Percentiles rank a stretch among this genome's conserved stretches.
phyloP scores from a whole-genome alignment of 2,797 vertebrate genomes.

The Premnoplex brunnescens region DNA sequence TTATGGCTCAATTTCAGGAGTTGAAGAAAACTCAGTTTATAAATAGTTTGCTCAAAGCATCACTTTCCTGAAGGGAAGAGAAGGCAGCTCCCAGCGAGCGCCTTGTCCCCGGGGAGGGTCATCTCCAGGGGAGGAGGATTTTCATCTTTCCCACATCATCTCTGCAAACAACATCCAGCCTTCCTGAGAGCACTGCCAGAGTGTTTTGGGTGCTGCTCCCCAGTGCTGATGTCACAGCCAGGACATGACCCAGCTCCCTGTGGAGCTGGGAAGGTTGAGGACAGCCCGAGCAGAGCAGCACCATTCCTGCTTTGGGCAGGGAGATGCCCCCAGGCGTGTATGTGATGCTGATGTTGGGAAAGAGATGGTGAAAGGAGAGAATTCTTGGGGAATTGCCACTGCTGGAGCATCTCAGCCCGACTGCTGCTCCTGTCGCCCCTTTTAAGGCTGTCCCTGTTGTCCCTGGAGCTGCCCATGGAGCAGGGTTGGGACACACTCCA shows the following conservation, averaged over 20 bases:
- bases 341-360: not conserved
- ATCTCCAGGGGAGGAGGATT: not conserved
- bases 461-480: not conserved
- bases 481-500: not conserved
- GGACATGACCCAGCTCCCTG: not conserved
- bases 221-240: not conserved
- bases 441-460: not conserved
- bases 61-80: not conserved
- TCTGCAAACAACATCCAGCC: not conserved
- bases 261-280: rapidly evolving
- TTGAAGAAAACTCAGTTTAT: not conserved
- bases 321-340: rapidly evolving
- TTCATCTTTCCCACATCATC: not conserved
- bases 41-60: not conserved
- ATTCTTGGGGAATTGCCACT: not conserved
- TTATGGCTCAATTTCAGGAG: not conserved
- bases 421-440: constrained; percentile 16
- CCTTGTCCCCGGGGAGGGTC: not conserved
- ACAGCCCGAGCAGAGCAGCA: rapidly evolving
- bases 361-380: not conserved
- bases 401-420: not conserved
- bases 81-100: not conserved
- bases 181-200: not conserved
- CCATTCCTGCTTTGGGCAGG: rapidly evolving
- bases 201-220: not conserved